Evolutionary conservation across 2,797 vertebrate species (phyloP), one percentile per base, ranked within the genome.

Genomic region (Pseudochaenichthys georgianus): DNA sequence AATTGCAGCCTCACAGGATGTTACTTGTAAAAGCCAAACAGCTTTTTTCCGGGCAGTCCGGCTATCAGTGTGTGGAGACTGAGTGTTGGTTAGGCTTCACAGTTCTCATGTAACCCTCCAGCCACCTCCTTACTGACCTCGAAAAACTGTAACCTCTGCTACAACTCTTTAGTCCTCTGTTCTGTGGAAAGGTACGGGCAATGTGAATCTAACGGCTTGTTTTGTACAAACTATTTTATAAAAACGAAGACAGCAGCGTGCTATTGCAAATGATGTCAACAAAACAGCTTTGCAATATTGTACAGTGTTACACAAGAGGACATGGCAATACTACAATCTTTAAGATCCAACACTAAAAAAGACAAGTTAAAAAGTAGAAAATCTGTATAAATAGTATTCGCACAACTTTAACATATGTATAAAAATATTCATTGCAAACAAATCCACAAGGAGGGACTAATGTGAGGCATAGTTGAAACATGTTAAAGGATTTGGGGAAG

Each of bases 341-440:
- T 8, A 38, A 75, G 70, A 64, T 70, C 52, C 47, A 21, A 80
- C 51, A 38, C 68, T 67, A 77, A 77, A 75, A 85, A 71, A 82
- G 53, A 90, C 86, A 70, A 91, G 81, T 80, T 88, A 75, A 75
- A 81, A 89, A 86, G 83, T 92, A 92, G 87, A 93, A 93, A 90
- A 92, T 91, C 75, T 88, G 71, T 94, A 95, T 95, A 95, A 95
- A 95, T 95, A 95, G 82, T 77, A 66, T 83, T 80, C 77, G 84
- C 62, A 92, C 78, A 87, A 88, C 70, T 71, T 66, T 73, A 78
- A 91, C 92, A 93, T 92, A 94, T 88, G 92, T 86, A 90, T 88
- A 87, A 86, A 87, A 86, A 90, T 84, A 89, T 61, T 86, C 28
- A 84, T 63, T 83, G 63, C 8, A 80, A 65, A 82, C 3, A 9